Base-by-base conservation (phyloP, 2,797 vertebrate species). In the Pristis pectinata region DNA sequence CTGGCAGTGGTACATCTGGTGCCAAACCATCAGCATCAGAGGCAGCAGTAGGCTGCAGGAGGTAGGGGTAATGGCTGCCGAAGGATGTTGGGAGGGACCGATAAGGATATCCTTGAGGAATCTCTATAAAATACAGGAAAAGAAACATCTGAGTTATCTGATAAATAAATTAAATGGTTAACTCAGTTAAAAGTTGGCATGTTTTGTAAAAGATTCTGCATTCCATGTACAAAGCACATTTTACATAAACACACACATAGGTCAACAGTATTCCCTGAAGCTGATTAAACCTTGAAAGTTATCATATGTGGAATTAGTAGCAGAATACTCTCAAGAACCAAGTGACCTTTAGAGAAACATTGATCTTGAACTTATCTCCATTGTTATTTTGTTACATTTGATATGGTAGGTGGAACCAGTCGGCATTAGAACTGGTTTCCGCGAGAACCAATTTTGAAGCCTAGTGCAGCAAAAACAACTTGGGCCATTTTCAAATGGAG, bases 91-190 rank as follows among this genome's bases (percentile, higher is more conserved):
- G 97, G 95, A 99, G 96, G 61, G 98, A 97, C 95, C 98, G 98
- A 96, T 98, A 99, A 0, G 98, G 97, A 95, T 98, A 99, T 95
- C 98, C 97, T 0, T 98, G 96, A 19, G 98, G 97, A n/a, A 98
- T 96, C 95, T 99, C 99, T 99, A 97, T 95, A 96, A 96, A 95
- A 95, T 70, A 67, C n/a, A 82, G 56, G 49, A 30, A 13, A 10
- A 82, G 27, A 95, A 85, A 80, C 41, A 72, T 85, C 44, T 24
- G 11, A 44, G 67, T 74, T 53, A 72, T 49, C 24, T 74, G 17
- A 7, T 24, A 91, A 64, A 61, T 13, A 19, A 64, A 91, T 0
- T 61, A 37, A 93, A 74, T 15, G 59, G 56, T 56, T 37, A 34
- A 89, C 30, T 64, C 67, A 27, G 41, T 49, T 30, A 49, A 70